Conservation (phyloP, 2,888 invertebrate species). For the Periphyllus acericola region DNA sequence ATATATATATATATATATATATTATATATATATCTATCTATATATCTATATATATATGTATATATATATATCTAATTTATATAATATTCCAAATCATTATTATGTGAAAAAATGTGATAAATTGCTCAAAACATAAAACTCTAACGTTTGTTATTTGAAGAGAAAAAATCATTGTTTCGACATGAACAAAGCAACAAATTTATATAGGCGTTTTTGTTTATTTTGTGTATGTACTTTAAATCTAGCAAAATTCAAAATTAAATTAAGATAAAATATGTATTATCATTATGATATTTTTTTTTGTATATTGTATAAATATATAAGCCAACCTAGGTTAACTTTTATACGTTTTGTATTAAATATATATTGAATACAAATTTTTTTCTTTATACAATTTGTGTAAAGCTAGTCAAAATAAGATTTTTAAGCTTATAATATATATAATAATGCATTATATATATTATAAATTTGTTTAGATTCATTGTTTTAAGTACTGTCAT, state of each 20-base stretch:
- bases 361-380: constrained; percentile 43
- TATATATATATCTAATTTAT: constrained; percentile 25
- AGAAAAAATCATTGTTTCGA: constrained; percentile 37
- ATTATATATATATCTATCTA: background rate
- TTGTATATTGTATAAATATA: constrained; percentile 35
- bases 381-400: constrained; percentile 44
- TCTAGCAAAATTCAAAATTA: constrained; percentile 58
- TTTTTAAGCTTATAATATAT: constrained; percentile 29
- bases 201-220: constrained; percentile 43
- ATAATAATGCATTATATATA: constrained; percentile 16
- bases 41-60: background rate
- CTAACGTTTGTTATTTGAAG: constrained; percentile 28
- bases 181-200: constrained; percentile 49
- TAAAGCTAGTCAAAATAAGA: constrained; percentile 59
- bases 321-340: constrained; percentile 43
- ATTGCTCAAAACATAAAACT: constrained; percentile 56
- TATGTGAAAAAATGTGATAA: constrained; percentile 58
- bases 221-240: constrained; percentile 39
- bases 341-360: constrained; percentile 57
- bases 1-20: background rate
- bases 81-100: constrained; percentile 38
- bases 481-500: constrained; percentile 47
- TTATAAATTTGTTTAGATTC: constrained; percentile 40
- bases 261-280: constrained; percentile 40
- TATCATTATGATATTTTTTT: constrained; percentile 36